These are phyloP conservation scores for Eupithecia subumbrata DNA, from an alignment of 2,888 invertebrate species.

Conservation along the genomic window DNA sequence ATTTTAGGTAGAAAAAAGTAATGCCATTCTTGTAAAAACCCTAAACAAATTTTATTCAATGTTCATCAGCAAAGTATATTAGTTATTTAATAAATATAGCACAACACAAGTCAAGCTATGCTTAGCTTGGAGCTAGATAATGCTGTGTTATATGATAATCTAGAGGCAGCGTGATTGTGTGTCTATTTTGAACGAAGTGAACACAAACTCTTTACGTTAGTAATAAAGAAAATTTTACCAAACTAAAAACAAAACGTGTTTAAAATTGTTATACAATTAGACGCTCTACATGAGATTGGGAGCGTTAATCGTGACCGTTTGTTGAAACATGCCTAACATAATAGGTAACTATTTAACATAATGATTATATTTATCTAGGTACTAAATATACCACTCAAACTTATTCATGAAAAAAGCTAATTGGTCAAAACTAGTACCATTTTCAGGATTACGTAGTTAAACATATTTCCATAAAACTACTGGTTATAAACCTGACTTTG, in stretches of 20 bases:
- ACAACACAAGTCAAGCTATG: too few relatives aligned
- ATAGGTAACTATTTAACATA: not conserved
- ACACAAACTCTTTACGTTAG: not conserved
- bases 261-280: not conserved
- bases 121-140: too few relatives aligned
- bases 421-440: conserved; percentile 6
- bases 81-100: too few relatives aligned
- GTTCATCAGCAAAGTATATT: too few relatives aligned
- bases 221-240: not conserved
- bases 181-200: too few relatives aligned
- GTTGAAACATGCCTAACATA: not conserved
- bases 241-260: not conserved
- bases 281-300: not conserved
- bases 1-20: too few relatives aligned
- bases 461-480: conserved; percentile 12
- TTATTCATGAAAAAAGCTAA: conserved; percentile 11
- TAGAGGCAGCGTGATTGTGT: too few relatives aligned
- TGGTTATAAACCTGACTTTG: conserved; percentile 12
- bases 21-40: too few relatives aligned
- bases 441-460: conserved; percentile 13
- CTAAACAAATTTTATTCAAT: too few relatives aligned
- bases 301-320: not conserved
- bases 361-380: not conserved
- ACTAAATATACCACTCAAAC: not conserved
- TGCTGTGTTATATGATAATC: too few relatives aligned